Evolutionary conservation across 2,888 invertebrate species (phyloP), one percentile per base, ranked within the genome.

Genomic region (Pheosia tremula): DNA sequence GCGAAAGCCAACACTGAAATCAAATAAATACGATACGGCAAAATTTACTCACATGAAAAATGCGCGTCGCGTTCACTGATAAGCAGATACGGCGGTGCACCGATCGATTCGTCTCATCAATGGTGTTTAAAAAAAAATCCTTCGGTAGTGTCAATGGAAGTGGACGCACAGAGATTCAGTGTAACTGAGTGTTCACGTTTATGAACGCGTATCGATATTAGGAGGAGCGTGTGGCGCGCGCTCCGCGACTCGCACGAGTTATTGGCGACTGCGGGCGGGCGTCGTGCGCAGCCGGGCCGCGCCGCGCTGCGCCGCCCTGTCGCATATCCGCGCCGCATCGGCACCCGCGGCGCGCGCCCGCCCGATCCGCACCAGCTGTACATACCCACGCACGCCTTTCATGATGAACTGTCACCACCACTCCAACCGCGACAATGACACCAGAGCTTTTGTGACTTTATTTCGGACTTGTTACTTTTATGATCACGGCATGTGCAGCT

Each of bases 201-300:
- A 76, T 75, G 77, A 77, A 75, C 71, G 78, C 79, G 83, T 85
- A 87, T 90, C 91, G 85, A 90, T 88, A 87, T 79, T 75, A 64
- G 78, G 77, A 70, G 75, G 77, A 70, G 75, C 77, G 75, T 71
- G 77, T 74, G 84, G 85, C 87, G 87, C 88, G 88, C 85, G 85
- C 80, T 86, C 80, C 80, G 72, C 79, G 80, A 74, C 79, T 81
- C 72, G 81, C 81, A 80, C 77, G 84, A 78, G 80, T 69, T 86
- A 90, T 89, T 88, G 87, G 90, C 84, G 78, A 73, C 73, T 60
- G 79, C 70, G 70, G 65, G 72, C 76, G 78, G 78, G 54, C 54
- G 39, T 37, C 56, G 87, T 83, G 87, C 87, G 86, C 86, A 83
- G 63, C 75, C 82, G 69, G 72, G 74, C 71, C 72, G 70, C 71